These are phyloP conservation scores for Magallana ariakensis DNA, from an alignment of 1,140 invertebrate genomes.

Conservation along the genomic window DNA sequence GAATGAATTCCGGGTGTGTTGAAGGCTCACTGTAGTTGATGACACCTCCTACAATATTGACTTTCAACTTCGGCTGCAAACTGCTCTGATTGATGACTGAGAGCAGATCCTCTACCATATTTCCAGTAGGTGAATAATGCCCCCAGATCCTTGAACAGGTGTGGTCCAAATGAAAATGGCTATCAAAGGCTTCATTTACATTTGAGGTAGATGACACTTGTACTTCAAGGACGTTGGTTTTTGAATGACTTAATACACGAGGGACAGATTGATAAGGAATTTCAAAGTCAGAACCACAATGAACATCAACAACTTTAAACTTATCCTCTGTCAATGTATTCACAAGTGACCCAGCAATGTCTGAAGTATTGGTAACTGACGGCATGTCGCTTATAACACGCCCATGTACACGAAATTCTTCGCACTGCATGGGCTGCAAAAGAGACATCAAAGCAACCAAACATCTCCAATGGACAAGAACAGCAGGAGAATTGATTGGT, in stretches of 20 bases:
- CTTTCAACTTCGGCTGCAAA: too few relatives aligned
- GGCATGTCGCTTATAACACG: too few relatives aligned
- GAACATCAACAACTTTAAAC: background rate
- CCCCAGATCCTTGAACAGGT: constrained; percentile 18
- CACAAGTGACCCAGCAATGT: too few relatives aligned
- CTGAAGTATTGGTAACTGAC: background rate
- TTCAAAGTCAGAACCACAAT: background rate
- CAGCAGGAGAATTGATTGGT: background rate
- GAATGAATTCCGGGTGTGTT: too few relatives aligned
- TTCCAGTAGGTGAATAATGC: too few relatives aligned
- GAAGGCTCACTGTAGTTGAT: too few relatives aligned
- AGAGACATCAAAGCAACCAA: background rate
- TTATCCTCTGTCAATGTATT: background rate
- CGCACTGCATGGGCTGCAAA: background rate
- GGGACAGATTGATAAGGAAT: too few relatives aligned
- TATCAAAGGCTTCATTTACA: background rate
- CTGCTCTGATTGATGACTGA: too few relatives aligned
- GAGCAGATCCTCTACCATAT: too few relatives aligned
- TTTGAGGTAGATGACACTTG: background rate
- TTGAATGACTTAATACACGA: background rate
- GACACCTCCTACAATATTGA: too few relatives aligned
- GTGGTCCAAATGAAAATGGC: constrained; percentile 42
- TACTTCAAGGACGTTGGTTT: background rate
- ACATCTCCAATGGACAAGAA: constrained; percentile 9
- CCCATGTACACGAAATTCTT: background rate